Conservation (phyloP, 2,113 vertebrate genomes). For the Spilogale gracilis region DNA sequence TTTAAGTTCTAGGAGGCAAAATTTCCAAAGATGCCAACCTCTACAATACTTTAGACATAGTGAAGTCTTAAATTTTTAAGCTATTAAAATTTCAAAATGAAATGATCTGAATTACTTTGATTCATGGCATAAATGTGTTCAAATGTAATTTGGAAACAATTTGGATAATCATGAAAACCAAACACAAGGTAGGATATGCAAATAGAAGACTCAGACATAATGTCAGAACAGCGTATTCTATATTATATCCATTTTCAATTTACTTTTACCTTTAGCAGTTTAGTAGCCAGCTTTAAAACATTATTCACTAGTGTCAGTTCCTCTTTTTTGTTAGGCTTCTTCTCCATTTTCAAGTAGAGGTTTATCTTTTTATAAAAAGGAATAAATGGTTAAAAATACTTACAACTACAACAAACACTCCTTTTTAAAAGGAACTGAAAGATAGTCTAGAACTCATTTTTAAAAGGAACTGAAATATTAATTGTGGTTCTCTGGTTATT, state of each 20-base stretch:
- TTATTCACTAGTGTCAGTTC: slow-evolving; percentile 99
- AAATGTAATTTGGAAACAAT: slow-evolving; percentile 54
- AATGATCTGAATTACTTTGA: slow-evolving; percentile 17
- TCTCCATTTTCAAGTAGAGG: slow-evolving; percentile 99
- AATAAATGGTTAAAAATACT: slow-evolving; percentile 52
- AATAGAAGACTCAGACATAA: not conserved
- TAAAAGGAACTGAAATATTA: slow-evolving; percentile 42
- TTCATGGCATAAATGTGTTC: not conserved
- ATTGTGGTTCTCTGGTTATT: not conserved
- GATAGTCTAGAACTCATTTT: not conserved
- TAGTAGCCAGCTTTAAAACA: slow-evolving; percentile 98
- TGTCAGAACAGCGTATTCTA: rapidly evolving
- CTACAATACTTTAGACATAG: not conserved
- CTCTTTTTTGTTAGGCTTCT: slow-evolving; percentile 99
- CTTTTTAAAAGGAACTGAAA: slow-evolving; percentile 59
- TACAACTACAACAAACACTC: slow-evolving; percentile 26
- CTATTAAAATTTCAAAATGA: slow-evolving; percentile 33
- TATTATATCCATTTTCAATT: not conserved
- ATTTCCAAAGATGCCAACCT: slow-evolving; percentile 31
- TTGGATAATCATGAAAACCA: not conserved
- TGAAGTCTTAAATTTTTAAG: not conserved
- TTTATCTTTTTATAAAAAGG: slow-evolving; percentile 92
- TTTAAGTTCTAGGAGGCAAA: slow-evolving; percentile 40
- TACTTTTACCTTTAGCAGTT: slow-evolving; percentile 95
- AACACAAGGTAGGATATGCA: not conserved